phyloP scores from a whole-genome alignment of 2,888 invertebrate species.

The Melinaea menophilus region DNA sequence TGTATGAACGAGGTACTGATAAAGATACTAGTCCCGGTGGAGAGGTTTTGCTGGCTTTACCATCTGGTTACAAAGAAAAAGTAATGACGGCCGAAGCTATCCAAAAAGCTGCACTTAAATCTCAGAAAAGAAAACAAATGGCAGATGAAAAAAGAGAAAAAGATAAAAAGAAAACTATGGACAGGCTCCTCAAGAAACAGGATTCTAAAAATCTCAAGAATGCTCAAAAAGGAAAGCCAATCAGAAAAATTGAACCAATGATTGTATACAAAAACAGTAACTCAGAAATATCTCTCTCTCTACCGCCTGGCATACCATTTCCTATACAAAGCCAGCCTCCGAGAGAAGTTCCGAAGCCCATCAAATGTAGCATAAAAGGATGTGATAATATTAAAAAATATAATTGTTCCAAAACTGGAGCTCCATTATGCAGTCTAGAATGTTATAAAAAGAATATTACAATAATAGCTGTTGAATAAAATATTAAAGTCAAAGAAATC shows the following conservation, averaged over 20 bases:
- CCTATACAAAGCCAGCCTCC: constrained; percentile 79
- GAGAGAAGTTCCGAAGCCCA: constrained; percentile 71
- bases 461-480: constrained; percentile 27
- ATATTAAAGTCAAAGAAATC: not conserved
- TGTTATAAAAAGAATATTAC: constrained; percentile 89
- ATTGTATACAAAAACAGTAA: constrained; percentile 85
- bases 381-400: constrained; percentile 91
- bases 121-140: constrained; percentile 92
- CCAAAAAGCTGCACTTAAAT: constrained; percentile 92
- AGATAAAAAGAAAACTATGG: constrained; percentile 98
- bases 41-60: constrained; percentile 81
- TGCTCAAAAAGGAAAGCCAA: constrained; percentile 78
- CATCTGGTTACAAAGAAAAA: constrained; percentile 86
- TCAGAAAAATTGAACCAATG: constrained; percentile 82
- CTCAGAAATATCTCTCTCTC: constrained; percentile 81
- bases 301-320: constrained; percentile 85
- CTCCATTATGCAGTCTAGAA: constrained; percentile 90
- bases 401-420: constrained; percentile 90
- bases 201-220: constrained; percentile 87
- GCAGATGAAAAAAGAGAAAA: constrained; percentile 97
- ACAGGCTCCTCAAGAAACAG: constrained; percentile 93
- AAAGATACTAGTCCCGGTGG: constrained; percentile 82
- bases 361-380: constrained; percentile 82
- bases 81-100: constrained; percentile 96
- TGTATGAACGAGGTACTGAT: constrained; percentile 92